phyloP scores from a whole-genome alignment of 2,797 vertebrate genomes.

The Masticophis lateralis region DNA sequence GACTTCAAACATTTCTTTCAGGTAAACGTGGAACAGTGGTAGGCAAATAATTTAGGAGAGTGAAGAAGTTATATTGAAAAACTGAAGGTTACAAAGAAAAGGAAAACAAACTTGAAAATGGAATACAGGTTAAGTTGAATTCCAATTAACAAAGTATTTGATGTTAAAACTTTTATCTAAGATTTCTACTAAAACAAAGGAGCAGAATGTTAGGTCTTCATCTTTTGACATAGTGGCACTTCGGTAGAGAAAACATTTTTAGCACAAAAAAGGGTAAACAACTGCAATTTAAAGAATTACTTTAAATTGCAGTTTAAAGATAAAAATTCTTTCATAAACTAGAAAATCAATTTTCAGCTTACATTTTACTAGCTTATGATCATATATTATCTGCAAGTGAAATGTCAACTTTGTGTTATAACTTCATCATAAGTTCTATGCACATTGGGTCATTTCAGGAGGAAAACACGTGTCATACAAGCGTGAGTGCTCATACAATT shows the following conservation, averaged over 20 bases:
- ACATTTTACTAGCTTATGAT: neutral
- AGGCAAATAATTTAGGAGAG: neutral
- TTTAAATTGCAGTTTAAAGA: neutral
- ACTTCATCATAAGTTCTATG: neutral
- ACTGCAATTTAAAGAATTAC: neutral
- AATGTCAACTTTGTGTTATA: neutral
- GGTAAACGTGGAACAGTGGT: constrained; percentile 60
- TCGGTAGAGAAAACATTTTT: neutral
- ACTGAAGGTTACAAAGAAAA: neutral
- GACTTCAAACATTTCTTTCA: constrained; percentile 75
- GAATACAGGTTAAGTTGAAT: neutral
- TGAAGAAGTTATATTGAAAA: neutral
- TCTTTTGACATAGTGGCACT: neutral
- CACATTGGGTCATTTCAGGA: neutral
- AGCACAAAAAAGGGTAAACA: neutral
- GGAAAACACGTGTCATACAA: neutral
- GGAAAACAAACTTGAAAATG: neutral
- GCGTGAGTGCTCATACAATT: neutral
- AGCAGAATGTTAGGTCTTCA: neutral
- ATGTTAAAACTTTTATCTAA: neutral
- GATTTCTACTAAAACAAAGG: neutral
- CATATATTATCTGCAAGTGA: neutral
- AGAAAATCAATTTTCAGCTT: neutral
- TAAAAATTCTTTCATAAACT: neutral
- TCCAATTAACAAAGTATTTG: neutral